These are phyloP conservation scores for Graptemys geographica DNA, from an alignment of 2,797 vertebrate genomes.

Conservation along the genomic window DNA sequence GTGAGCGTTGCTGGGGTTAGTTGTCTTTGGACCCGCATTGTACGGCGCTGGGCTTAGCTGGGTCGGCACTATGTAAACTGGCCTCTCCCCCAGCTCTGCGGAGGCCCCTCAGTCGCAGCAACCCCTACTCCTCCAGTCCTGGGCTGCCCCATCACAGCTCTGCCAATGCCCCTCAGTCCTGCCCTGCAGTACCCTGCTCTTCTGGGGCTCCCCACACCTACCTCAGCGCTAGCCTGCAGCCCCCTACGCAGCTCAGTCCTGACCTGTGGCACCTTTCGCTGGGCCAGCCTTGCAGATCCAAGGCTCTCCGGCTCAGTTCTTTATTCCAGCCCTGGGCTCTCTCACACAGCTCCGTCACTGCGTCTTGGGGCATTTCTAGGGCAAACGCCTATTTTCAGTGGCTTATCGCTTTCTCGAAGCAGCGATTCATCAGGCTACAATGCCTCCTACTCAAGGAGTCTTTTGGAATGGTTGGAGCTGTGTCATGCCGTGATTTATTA, in stretches of 20 bases:
- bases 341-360: neutral
- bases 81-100: neutral
- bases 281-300: neutral
- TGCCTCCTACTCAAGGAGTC: neutral
- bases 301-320: neutral
- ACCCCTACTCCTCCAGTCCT: too few relatives aligned
- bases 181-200: neutral
- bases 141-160: neutral
- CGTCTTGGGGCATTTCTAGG: neutral
- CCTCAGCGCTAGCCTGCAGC: neutral
- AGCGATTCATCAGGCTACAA: neutral
- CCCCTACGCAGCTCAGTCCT: neutral
- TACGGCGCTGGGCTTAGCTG: accelerated
- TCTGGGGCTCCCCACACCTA: neutral
- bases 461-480: neutral
- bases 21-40: neutral
- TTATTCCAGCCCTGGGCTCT: neutral
- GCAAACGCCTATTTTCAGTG: neutral
- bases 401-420: neutral
- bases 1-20: neutral
- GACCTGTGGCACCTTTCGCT: neutral
- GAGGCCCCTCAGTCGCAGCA: neutral
- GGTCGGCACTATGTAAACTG: neutral
- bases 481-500: neutral
- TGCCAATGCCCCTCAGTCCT: neutral